These are phyloP conservation scores for Hydropotes inermis DNA, from an alignment of 2,113 vertebrate species.

Conservation along the genomic window DNA sequence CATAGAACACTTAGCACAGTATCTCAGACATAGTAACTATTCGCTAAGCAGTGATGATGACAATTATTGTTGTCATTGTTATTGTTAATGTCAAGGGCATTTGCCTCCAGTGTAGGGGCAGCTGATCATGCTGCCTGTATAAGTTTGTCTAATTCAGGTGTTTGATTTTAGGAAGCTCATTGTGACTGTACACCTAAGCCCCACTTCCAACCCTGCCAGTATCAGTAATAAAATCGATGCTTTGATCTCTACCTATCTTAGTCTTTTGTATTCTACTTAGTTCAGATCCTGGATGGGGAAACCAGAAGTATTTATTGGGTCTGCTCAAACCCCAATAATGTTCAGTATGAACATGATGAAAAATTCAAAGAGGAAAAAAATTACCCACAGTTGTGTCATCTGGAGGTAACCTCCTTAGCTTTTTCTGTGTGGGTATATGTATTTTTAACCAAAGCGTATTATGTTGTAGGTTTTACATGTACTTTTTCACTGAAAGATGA, in stretches of 20 bases:
- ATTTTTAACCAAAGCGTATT: not conserved
- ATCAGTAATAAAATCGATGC: not conserved
- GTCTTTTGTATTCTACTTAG: not conserved
- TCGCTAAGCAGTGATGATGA: not conserved
- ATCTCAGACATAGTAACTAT: not conserved
- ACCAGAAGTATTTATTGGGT: not conserved
- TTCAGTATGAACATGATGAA: not conserved
- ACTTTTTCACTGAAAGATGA: not conserved
- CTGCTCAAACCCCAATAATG: not conserved
- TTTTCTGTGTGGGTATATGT: not conserved
- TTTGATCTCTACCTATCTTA: not conserved
- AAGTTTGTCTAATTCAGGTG: not conserved
- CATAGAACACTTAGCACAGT: too few species aligned
- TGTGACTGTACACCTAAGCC: not conserved
- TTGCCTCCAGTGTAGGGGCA: not conserved
- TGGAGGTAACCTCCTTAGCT: not conserved
- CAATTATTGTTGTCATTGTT: rapidly evolving
- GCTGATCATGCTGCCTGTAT: not conserved
- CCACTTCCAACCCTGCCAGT: not conserved
- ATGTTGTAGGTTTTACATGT: not conserved
- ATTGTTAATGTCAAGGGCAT: not conserved
- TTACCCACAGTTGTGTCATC: not conserved
- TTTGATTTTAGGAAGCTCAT: not conserved
- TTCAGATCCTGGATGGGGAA: not conserved
- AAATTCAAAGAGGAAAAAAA: not conserved